Conservation (phyloP, 2,113 vertebrate genomes). For the Felis chaus region DNA sequence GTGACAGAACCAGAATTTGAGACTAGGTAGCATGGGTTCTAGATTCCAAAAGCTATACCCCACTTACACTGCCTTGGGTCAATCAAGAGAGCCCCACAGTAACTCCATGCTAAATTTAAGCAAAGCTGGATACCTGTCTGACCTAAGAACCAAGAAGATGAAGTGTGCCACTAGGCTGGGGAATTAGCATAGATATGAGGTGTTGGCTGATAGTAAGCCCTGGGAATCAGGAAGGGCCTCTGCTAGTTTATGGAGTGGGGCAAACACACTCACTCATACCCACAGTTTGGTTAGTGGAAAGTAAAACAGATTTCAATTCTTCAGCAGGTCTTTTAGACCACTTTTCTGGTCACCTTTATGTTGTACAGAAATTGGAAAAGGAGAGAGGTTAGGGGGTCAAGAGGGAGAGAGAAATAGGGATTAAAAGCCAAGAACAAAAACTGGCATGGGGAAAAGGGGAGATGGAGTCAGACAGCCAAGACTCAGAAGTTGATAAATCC, state of each 20-base stretch:
- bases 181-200: not conserved
- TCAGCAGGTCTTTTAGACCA: not conserved
- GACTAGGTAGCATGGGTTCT: not conserved
- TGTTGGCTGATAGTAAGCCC: not conserved
- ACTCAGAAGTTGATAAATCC: not conserved
- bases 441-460: not conserved
- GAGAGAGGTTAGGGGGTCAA: not conserved
- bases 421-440: not conserved
- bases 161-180: not conserved
- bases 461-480: not conserved
- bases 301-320: not conserved
- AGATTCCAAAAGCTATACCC: not conserved
- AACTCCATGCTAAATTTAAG: conserved; percentile 23
- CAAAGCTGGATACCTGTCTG: not conserved
- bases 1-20: not conserved
- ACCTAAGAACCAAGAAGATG: not conserved
- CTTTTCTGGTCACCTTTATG: not conserved
- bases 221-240: not conserved
- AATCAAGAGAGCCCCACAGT: not conserved
- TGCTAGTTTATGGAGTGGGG: not conserved
- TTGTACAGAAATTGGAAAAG: not conserved
- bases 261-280: not conserved
- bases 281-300: not conserved
- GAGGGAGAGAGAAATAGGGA: not conserved
- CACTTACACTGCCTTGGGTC: not conserved